Evolutionary conservation across 2,888 invertebrate species (phyloP), one percentile per base, ranked within the genome.

Genomic region (Cataglyphis livida): DNA sequence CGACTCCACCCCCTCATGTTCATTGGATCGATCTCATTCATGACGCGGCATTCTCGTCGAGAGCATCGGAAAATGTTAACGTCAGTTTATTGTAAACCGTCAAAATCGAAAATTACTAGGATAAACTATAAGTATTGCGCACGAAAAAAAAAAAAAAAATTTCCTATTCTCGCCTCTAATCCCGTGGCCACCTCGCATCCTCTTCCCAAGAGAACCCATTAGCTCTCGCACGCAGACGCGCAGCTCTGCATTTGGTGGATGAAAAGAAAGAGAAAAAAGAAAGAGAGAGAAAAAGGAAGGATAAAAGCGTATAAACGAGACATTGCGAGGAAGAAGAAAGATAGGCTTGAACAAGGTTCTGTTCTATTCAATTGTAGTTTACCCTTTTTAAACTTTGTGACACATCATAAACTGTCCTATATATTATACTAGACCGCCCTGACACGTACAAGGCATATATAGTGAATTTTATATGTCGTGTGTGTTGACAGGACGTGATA

Each of bases 221-320:
- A 78, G 81, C 79, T 78, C 84, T 85, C 38, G 88, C 87, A 89
- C 87, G 90, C 90, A 90, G 83, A 88, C 85, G 85, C 90, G 81
- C 79, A 82, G 81, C 76, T 87, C 82, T 85, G 85, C 83, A 85
- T 88, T 83, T 82, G 82, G 81, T 15, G 85, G 81, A 59, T 12
- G 54, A 64, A 81, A 54, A 64, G 57, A 81, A 62, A 51, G 21
- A 51, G 15, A 10, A 68, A 82, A 41, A 10, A 44, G 18, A 32
- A 1, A 51, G 3, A 82, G 84, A 79, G 76, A 87, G 25, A 76
- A 75, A 64, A 51, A 61, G n/a, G 48, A 48, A 6, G 41, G 12
- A 44, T 15, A 82, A 41, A 18, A 5, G 12, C 25, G 32, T n/a
- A 51, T 25, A 41, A 61, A 66, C 6, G 76, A 82, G 70, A 48